Conservation (phyloP, 30 jellyfish, hydroid and myxozoan genomes). For the Rhopilema esculentum region DNA sequence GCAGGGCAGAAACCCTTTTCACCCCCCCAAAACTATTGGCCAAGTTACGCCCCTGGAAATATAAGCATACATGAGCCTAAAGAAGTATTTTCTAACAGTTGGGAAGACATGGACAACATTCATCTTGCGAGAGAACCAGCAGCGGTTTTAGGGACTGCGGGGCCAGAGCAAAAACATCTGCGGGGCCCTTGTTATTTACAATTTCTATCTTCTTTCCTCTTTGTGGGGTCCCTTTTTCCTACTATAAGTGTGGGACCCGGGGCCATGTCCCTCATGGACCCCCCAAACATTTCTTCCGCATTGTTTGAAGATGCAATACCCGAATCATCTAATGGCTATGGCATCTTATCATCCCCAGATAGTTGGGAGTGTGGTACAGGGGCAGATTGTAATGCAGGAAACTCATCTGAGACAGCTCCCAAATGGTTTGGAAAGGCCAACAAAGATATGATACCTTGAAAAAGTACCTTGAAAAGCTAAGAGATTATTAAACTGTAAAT, state of each 20-base stretch:
- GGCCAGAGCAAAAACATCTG: no score
- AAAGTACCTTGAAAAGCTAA: neutral
- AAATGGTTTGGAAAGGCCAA: neutral
- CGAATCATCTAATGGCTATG: neutral
- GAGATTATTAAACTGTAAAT: neutral
- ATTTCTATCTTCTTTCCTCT: no score
- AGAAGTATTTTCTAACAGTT: neutral
- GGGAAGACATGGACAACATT: neutral
- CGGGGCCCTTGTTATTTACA: no score
- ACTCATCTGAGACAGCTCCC: neutral
- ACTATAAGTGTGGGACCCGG: no score
- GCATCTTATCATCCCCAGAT: neutral
- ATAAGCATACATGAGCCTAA: neutral
- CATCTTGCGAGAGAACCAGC: neutral
- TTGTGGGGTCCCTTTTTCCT: no score
- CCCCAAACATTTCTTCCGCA: neutral
- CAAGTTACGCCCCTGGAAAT: no score
- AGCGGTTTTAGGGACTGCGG: neutral
- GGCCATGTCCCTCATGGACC: neutral
- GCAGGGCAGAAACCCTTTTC: no score
- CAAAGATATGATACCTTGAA: conserved; percentile 1
- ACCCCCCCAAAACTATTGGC: no score
- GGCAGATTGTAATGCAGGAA: neutral
- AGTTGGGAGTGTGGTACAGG: neutral
- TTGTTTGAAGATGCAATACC: neutral